Evolutionary conservation across 2,797 vertebrate genomes (phyloP).

Genomic region (Catostomus latipinnis): DNA sequence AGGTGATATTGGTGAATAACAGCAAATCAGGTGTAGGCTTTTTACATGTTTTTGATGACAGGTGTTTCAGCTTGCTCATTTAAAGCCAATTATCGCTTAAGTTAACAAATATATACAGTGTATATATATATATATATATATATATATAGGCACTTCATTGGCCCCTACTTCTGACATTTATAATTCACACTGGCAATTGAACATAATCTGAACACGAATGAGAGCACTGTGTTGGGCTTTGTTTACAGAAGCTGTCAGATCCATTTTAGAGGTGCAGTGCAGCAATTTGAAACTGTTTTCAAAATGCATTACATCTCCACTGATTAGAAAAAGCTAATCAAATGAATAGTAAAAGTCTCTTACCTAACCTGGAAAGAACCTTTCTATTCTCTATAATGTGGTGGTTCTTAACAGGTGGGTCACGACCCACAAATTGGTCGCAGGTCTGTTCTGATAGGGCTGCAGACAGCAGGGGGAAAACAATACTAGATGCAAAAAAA

Average conservation of each 20-base stretch:
- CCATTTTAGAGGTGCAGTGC: background rate
- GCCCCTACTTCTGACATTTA: background rate
- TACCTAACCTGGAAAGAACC: background rate
- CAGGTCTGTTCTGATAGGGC: no score
- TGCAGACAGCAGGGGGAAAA: no score
- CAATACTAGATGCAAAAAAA: no score
- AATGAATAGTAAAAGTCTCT: background rate
- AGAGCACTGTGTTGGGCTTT: background rate
- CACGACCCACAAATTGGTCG: no score
- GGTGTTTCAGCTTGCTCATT: background rate
- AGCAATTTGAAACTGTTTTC: constrained; percentile 24
- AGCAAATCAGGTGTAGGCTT: background rate
- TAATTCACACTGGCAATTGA: constrained; percentile 2
- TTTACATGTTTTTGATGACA: constrained; percentile 6
- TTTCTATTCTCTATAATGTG: background rate
- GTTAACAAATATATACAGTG: no score
- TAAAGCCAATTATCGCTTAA: background rate
- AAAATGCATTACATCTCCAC: constrained; percentile 33
- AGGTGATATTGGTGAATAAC: background rate
- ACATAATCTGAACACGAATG: background rate
- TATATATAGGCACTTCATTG: background rate
- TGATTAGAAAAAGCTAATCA: background rate
- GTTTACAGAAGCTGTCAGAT: constrained; percentile 23
- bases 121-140: background rate
- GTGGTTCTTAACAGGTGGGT: no score